Evolutionary conservation across 2,888 invertebrate species (phyloP).

Genomic region (Digitonthophagus gazella): DNA sequence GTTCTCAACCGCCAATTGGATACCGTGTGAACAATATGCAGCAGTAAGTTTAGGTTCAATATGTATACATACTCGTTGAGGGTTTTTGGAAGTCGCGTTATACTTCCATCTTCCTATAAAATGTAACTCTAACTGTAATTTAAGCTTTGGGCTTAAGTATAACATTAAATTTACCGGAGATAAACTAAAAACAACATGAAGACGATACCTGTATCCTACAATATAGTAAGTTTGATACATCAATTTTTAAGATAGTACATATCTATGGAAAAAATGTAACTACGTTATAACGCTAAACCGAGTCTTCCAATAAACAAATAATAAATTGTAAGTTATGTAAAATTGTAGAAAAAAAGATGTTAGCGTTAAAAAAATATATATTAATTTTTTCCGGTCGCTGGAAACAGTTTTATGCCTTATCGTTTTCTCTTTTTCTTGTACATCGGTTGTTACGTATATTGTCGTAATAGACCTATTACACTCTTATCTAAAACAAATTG

Average conservation of each 20-base stretch:
- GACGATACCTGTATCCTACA: conserved; percentile 32
- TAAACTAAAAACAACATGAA: conserved; percentile 2
- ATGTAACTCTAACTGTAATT: conserved; percentile 4
- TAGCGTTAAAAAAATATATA: conserved; percentile 38
- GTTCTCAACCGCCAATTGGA: conserved; percentile 12
- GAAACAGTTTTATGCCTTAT: conserved; percentile 37
- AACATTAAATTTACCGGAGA: conserved; percentile 20
- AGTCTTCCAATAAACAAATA: conserved; percentile 55
- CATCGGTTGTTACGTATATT: conserved; percentile 50
- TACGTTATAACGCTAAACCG: conserved; percentile 48
- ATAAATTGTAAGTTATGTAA: conserved; percentile 50
- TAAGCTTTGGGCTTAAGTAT: conserved; percentile 18
- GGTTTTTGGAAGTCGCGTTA: conserved; percentile 3
- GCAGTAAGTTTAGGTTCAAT: conserved; percentile 19
- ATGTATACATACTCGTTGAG: conserved; percentile 17
- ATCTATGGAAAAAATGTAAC: conserved; percentile 32
- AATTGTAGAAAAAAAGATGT: conserved; percentile 33
- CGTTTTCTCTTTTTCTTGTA: conserved; percentile 44
- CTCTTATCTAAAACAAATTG: conserved; percentile 47
- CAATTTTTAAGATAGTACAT: conserved; percentile 34
- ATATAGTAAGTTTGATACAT: conserved; percentile 45
- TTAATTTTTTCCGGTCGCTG: conserved; percentile 13
- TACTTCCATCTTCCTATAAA: conserved; percentile 12
- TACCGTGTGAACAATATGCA: conserved; percentile 15
- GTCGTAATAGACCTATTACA: conserved; percentile 46